Evolutionary conservation across 2,797 vertebrate species (phyloP).

Genomic region (Sorex maritimensis): DNA sequence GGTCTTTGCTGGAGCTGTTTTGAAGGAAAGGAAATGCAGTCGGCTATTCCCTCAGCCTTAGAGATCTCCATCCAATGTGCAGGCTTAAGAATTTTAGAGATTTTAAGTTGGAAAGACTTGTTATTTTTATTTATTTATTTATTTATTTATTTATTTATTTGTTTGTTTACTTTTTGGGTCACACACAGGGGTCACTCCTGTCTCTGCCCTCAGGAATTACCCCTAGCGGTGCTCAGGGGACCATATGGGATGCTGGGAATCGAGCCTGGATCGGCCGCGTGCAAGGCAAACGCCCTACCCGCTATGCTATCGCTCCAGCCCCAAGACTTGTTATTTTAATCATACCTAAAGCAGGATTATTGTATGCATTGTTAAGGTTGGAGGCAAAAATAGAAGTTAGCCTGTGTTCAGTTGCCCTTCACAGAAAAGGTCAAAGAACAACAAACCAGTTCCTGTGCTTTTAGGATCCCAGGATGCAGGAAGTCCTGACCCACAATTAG

Average conservation of each 20-base stretch:
- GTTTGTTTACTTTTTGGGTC: too few relatives aligned
- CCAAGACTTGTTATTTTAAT: constrained; percentile 2
- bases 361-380: constrained; percentile 23
- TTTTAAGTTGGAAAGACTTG: constrained; percentile 59
- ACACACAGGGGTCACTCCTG: too few relatives aligned
- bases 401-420: background rate
- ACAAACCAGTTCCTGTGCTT: background rate
- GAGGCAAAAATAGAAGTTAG: background rate
- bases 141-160: background rate
- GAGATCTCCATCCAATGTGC: background rate
- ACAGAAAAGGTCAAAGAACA: constrained; percentile 33
- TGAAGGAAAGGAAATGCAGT: background rate
- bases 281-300: too few relatives aligned
- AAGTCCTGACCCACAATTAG: constrained; percentile 2
- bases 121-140: background rate
- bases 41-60: constrained; percentile 21
- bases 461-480: constrained; percentile 13
- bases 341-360: constrained; percentile 14
- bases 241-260: too few relatives aligned
- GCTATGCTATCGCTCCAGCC: too few relatives aligned
- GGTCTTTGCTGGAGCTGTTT: constrained; percentile 1
- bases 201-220: too few relatives aligned
- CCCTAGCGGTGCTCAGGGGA: too few relatives aligned
- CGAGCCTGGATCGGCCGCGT: too few relatives aligned
- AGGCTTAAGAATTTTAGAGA: constrained; percentile 49